Percentiles rank a stretch among this genome's conserved stretches.
These are phyloP conservation scores for Mionectes macconnelli DNA, from an alignment of 2,113 vertebrate species.

Conservation along the genomic window DNA sequence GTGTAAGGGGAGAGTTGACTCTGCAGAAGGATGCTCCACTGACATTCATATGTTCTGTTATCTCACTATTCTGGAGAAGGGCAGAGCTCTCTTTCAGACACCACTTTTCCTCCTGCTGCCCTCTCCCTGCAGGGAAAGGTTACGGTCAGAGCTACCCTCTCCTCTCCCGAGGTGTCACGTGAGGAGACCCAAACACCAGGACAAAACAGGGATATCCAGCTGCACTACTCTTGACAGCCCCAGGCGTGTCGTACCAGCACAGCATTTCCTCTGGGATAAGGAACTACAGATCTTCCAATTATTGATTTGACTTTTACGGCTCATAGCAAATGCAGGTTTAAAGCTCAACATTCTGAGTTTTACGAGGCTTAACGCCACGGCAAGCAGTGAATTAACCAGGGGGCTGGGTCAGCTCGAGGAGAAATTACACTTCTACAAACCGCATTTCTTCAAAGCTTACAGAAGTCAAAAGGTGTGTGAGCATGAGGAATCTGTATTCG, in stretches of 20 bases:
- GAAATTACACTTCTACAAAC: constrained; percentile 2
- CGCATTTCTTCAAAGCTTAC: constrained; percentile 1
- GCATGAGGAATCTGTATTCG: neutral
- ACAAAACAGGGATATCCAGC: neutral
- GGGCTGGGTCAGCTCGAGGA: neutral
- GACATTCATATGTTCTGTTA: neutral
- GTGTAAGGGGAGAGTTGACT: neutral
- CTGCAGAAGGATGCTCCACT: neutral
- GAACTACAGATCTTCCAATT: constrained; percentile 2
- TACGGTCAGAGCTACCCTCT: neutral
- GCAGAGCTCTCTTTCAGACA: neutral
- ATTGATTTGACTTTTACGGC: constrained; percentile 30
- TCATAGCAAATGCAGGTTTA: neutral
- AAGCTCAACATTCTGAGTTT: neutral
- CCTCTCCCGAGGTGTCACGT: neutral
- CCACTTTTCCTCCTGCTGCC: neutral
- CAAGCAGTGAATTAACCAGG: neutral
- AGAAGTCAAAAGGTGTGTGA: neutral
- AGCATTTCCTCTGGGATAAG: neutral
- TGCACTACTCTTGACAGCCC: neutral
- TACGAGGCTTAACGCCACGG: neutral
- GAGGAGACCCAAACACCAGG: neutral
- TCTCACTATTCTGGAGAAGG: neutral
- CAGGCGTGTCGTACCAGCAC: neutral
- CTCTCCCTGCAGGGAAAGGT: neutral